Evolutionary conservation across 2,113 vertebrate genomes (phyloP).

Genomic region (Barbus barbus): DNA sequence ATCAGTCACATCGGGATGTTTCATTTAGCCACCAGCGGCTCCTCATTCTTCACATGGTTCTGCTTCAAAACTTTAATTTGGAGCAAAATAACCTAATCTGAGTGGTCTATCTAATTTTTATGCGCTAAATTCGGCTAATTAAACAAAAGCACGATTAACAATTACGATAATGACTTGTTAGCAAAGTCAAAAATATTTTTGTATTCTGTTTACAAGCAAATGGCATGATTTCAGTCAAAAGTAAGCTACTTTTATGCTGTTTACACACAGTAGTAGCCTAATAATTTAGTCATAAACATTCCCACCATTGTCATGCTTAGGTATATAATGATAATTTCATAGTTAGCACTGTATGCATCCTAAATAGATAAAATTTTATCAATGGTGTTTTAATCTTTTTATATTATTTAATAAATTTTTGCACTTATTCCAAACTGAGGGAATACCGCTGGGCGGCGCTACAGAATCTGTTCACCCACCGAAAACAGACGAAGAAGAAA

Average conservation of each 20-base stretch:
- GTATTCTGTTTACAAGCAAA: neutral
- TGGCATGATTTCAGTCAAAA: neutral
- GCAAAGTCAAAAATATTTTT: neutral
- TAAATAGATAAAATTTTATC: neutral
- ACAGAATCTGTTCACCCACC: neutral
- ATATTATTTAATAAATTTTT: neutral
- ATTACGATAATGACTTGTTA: neutral
- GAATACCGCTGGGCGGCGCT: neutral
- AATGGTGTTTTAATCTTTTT: neutral
- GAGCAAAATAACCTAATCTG: neutral
- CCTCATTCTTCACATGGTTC: neutral
- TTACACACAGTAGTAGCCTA: neutral
- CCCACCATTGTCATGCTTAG: neutral
- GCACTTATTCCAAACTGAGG: neutral
- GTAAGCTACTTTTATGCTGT: neutral
- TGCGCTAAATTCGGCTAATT: neutral
- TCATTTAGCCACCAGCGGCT: neutral
- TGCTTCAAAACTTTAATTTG: neutral
- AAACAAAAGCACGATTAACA: neutral
- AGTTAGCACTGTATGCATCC: neutral
- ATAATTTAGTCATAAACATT: neutral
- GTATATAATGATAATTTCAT: neutral
- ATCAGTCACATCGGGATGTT: no score
- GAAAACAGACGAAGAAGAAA: constrained; percentile 22
- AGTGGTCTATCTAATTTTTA: neutral